Base-by-base conservation (phyloP, 2,113 vertebrate genomes). In the Pollimyrus isidori region DNA sequence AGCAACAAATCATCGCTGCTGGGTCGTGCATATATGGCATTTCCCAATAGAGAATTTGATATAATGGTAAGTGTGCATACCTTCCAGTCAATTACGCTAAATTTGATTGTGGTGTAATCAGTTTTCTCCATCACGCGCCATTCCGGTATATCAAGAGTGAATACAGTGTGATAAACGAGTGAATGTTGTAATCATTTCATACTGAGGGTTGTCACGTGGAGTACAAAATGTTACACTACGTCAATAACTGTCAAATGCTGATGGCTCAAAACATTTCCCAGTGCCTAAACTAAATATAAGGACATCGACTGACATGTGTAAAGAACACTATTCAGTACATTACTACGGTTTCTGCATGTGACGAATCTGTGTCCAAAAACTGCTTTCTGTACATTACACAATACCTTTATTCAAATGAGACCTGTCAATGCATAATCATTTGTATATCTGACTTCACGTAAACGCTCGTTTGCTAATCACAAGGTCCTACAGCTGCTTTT, bases 191-290 rank as follows among this genome's bases (percentile, higher is more conserved):
- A 84, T 84, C 82, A 84, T 84, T 80, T 84, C 82, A 48, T 48
- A 48, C 82, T 46, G 82, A 23, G 19, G 19, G 19, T 53, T 52
- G 85, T 52, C 85, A 87, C 50, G 83, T 87, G 85, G 85, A 39
- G 85, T 26, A 35, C 26, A 53, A 87, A 87, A 87, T 53, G 48
- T 87, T 84, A 84, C 39, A 45, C 39, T 84, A 84, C 82, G 45
- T 84, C 26, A 87, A 87, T 87, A 87, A 53, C 85, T 53, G 85
- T 87, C 85, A 87, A 21, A 84, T 53, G 30, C 45, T 84, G 82
- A 48, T 39, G 73, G 82, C 45, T 48, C 39, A 84, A 84, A 84
- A 84, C 82, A 48, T 84, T 84, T 48, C 82, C 45, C 23, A 46
- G 23, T 46, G 39, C 82, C 82, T 84, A 46, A 84, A 48, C 39